These are phyloP conservation scores for Drosophila nr. perissopoda DNA, from an alignment of 2,888 invertebrate genomes.

Conservation along the genomic window DNA sequence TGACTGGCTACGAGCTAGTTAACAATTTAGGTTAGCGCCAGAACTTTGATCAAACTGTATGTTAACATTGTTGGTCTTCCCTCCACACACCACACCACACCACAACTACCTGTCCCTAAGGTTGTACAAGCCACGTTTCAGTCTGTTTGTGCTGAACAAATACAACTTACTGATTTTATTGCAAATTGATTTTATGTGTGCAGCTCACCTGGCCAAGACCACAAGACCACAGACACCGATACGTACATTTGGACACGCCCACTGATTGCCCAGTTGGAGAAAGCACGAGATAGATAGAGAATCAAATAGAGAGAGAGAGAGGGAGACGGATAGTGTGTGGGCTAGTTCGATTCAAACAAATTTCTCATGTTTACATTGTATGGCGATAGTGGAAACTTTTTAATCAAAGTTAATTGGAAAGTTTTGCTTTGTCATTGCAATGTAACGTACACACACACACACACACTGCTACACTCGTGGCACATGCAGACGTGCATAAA, in stretches of 20 bases:
- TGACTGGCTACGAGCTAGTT: constrained; percentile 1
- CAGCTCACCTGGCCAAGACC: constrained; percentile 55
- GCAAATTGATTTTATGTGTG: constrained; percentile 81
- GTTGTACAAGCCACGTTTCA: constrained; percentile 15
- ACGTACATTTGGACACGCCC: constrained; percentile 49
- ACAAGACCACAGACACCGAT: constrained; percentile 42
- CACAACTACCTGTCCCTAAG: background rate
- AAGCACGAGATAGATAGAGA: background rate
- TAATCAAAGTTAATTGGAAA: constrained; percentile 81
- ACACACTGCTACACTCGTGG: constrained; percentile 18
- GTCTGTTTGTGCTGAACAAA: constrained; percentile 69
- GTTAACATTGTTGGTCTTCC: constrained; percentile 21
- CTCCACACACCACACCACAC: background rate
- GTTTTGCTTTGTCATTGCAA: constrained; percentile 80
- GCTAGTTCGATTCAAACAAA: constrained; percentile 74
- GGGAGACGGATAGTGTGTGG: background rate
- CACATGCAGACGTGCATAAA: constrained; percentile 61
- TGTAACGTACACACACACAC: constrained; percentile 50
- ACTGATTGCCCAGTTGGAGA: constrained; percentile 42
- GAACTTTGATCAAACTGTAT: constrained; percentile 26
- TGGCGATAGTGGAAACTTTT: constrained; percentile 78
- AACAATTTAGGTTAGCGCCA: constrained; percentile 29
- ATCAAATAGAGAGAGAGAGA: background rate
- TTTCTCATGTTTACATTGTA: constrained; percentile 80
- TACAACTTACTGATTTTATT: constrained; percentile 80